These are phyloP conservation scores for Drosophila orosa DNA, from an alignment of 1,140 invertebrate genomes.

Conservation along the genomic window DNA sequence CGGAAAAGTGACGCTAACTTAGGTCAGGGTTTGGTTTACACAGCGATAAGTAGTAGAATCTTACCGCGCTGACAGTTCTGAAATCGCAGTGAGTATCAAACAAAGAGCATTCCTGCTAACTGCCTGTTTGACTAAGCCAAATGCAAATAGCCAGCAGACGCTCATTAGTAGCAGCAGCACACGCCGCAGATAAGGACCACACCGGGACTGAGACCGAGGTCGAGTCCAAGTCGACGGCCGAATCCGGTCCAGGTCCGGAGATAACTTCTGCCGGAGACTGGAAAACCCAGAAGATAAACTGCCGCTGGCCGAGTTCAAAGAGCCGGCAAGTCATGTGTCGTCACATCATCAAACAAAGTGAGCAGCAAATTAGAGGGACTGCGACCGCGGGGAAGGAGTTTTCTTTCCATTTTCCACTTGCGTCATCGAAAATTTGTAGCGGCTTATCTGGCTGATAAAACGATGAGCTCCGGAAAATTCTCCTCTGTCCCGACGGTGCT, in stretches of 20 bases:
- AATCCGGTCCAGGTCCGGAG: slow-evolving; percentile 15
- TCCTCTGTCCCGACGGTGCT: not conserved
- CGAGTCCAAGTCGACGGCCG: slow-evolving; percentile 3
- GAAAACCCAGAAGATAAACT: slow-evolving; percentile 28
- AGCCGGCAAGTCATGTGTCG: slow-evolving; percentile 58
- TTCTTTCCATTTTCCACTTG: slow-evolving; percentile 53
- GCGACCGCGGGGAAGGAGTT: slow-evolving; percentile 35
- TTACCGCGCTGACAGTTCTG: not conserved
- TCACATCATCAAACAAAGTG: slow-evolving; percentile 71
- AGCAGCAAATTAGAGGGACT: slow-evolving; percentile 71
- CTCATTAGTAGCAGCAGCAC: slow-evolving; percentile 55
- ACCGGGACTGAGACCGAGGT: slow-evolving; percentile 29
- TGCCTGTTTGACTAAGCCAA: slow-evolving; percentile 42
- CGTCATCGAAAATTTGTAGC: slow-evolving; percentile 78
- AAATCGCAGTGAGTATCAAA: slow-evolving; percentile 1
- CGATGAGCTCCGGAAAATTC: slow-evolving; percentile 43
- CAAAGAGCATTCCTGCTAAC: slow-evolving; percentile 36
- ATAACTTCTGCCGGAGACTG: slow-evolving; percentile 15
- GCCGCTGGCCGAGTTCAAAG: slow-evolving; percentile 60
- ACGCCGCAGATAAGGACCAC: slow-evolving; percentile 70
- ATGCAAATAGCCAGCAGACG: slow-evolving; percentile 53
- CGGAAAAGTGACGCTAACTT: slow-evolving; percentile 6
- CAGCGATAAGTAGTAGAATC: slow-evolving; percentile 15
- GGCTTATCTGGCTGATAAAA: slow-evolving; percentile 58
- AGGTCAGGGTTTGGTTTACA: slow-evolving; percentile 32